These are phyloP conservation scores for Drosophila eohydei DNA, from an alignment of 2,888 invertebrate genomes.

Conservation along the genomic window DNA sequence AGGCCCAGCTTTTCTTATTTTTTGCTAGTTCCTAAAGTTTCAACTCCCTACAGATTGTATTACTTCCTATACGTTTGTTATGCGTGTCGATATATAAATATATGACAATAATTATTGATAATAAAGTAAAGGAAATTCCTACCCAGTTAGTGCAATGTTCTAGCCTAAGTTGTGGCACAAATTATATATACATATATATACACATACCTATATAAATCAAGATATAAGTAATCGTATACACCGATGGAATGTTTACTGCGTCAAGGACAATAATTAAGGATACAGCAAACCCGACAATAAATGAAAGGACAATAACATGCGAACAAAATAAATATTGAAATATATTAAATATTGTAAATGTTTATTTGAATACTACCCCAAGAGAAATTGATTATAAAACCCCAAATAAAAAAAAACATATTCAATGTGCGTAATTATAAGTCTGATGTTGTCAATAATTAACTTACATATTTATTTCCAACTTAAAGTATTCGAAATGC, in stretches of 20 bases:
- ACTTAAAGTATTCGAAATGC: constrained; percentile 62
- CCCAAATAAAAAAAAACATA: constrained; percentile 56
- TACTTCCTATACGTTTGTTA: constrained; percentile 34
- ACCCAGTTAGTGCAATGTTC: constrained; percentile 24
- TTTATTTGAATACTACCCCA: constrained; percentile 32
- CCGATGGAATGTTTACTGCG: constrained; percentile 62
- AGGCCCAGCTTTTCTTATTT: constrained; percentile 15
- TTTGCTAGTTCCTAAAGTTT: constrained; percentile 2
- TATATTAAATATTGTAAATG: constrained; percentile 29
- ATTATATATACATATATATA: constrained; percentile 9
- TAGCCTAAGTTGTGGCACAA: constrained; percentile 29
- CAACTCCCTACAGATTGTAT: constrained; percentile 46
- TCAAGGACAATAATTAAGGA: constrained; percentile 72
- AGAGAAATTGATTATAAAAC: constrained; percentile 15
- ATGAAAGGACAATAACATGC: constrained; percentile 66
- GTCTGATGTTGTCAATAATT: constrained; percentile 83
- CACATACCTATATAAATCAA: constrained; percentile 9
- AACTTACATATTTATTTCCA: constrained; percentile 59
- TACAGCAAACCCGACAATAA: constrained; percentile 66
- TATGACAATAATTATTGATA: constrained; percentile 45
- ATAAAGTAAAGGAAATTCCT: constrained; percentile 1
- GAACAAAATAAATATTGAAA: constrained; percentile 17
- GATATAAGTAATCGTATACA: constrained; percentile 38
- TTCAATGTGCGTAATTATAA: constrained; percentile 82
- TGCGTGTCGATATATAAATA: constrained; percentile 41